These are phyloP conservation scores for Microplitis manilae DNA, from an alignment of 2,888 invertebrate species.

Conservation along the genomic window DNA sequence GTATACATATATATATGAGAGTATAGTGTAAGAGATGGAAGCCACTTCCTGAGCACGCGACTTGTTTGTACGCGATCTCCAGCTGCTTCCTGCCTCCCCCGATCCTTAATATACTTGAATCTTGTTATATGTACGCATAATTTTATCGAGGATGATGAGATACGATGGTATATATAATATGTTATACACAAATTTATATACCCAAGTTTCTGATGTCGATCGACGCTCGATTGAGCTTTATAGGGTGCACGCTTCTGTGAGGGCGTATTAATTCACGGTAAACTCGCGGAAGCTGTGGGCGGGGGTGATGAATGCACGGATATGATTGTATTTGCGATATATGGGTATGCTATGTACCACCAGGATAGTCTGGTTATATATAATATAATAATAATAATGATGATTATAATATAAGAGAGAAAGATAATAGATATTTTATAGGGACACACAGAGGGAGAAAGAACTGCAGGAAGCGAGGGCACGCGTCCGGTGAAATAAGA, in stretches of 20 bases:
- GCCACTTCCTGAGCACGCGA: conserved; percentile 63
- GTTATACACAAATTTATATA: not conserved
- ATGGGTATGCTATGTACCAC: not conserved
- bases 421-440: conserved; percentile 23
- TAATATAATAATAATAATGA: not conserved
- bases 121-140: conserved; percentile 35
- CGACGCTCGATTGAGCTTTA: conserved; percentile 10
- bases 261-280: conserved; percentile 36
- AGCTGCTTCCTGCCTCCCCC: conserved; percentile 66
- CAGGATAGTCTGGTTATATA: conserved; percentile 5
- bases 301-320: conserved; percentile 38
- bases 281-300: conserved; percentile 41
- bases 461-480: conserved; percentile 58
- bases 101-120: conserved; percentile 25
- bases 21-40: conserved; percentile 54
- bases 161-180: not conserved
- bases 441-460: conserved; percentile 38
- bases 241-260: not conserved
- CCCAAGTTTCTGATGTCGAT: not conserved
- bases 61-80: conserved; percentile 62
- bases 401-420: conserved; percentile 21
- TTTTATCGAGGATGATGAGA: conserved; percentile 2
- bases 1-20: not conserved
- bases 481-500: conserved; percentile 70
- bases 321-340: not conserved